These are phyloP conservation scores for Phodopus roborovskii DNA, from an alignment of 2,113 vertebrate species.

Conservation along the genomic window DNA sequence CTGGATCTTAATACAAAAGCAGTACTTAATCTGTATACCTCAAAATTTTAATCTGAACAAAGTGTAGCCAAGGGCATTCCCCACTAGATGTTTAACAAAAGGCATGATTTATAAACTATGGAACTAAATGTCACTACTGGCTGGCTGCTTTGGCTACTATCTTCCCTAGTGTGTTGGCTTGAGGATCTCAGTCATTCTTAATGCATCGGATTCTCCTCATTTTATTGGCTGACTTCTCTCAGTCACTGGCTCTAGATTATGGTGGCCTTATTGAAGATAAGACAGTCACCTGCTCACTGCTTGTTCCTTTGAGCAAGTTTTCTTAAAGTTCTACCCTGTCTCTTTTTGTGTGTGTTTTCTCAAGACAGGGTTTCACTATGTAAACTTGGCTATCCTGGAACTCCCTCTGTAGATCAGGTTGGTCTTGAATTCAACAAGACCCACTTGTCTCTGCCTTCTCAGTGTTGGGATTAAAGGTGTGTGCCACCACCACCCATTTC, in stretches of 20 bases:
- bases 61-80: background rate
- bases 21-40: background rate
- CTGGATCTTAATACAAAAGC: background rate
- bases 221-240: background rate
- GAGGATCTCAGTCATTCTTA: background rate
- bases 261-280: background rate
- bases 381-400: background rate
- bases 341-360: too few relatives aligned
- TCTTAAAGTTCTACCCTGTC: background rate
- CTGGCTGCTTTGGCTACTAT: background rate
- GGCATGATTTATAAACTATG: slow-evolving; percentile 27
- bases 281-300: background rate
- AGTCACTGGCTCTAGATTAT: background rate
- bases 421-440: background rate
- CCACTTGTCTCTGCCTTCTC: background rate
- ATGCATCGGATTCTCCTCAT: background rate
- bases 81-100: background rate
- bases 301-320: background rate
- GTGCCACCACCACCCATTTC: background rate
- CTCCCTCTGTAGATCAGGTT: background rate
- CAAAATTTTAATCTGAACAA: background rate
- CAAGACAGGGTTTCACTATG: background rate
- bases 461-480: background rate
- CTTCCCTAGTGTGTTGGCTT: background rate
- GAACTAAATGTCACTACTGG: background rate